A percentile compares a stretch with the other conserved stretches of the same genome.
Evolutionary conservation across 1,140 invertebrate genomes (phyloP).

Genomic region (Drosophila neocordata): DNA sequence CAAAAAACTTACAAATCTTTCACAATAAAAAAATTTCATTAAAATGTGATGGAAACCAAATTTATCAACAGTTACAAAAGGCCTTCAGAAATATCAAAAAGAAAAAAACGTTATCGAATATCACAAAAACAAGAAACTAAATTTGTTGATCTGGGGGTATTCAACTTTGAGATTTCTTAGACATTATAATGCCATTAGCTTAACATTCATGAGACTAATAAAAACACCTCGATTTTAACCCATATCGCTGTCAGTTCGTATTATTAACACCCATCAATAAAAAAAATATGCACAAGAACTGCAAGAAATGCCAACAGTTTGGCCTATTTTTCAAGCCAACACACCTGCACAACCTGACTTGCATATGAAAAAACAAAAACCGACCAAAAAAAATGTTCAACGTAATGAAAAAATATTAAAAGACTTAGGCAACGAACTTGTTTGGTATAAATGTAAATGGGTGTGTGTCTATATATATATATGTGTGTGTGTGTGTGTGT

Average conservation of each 20-base stretch:
- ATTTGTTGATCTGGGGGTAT: neutral
- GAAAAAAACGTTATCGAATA: neutral
- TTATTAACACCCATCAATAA: constrained; percentile 12
- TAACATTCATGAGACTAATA: constrained; percentile 4
- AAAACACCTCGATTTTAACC: constrained; percentile 10
- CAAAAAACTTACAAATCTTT: no score
- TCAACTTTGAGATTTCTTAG: neutral
- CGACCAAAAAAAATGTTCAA: constrained; percentile 10
- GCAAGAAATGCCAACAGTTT: constrained; percentile 17
- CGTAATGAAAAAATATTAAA: constrained; percentile 46
- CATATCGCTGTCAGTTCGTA: constrained; percentile 2
- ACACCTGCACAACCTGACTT: constrained; percentile 18
- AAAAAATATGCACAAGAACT: constrained; percentile 3
- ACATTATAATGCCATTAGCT: constrained; percentile 17
- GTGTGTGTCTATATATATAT: neutral
- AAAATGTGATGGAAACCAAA: no score
- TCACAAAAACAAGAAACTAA: neutral
- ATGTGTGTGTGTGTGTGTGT: constrained; percentile 20
- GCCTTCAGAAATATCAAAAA: neutral
- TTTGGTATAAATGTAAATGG: constrained; percentile 35
- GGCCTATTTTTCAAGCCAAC: constrained; percentile 13
- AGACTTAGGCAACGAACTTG: constrained; percentile 80
- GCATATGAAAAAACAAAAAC: constrained; percentile 14
- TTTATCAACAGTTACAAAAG: neutral
- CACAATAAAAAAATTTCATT: no score